A percentile compares a stretch with the other conserved stretches of the same genome.
Conservation (phyloP, 2,888 invertebrate species). For the Aelia acuminata region DNA sequence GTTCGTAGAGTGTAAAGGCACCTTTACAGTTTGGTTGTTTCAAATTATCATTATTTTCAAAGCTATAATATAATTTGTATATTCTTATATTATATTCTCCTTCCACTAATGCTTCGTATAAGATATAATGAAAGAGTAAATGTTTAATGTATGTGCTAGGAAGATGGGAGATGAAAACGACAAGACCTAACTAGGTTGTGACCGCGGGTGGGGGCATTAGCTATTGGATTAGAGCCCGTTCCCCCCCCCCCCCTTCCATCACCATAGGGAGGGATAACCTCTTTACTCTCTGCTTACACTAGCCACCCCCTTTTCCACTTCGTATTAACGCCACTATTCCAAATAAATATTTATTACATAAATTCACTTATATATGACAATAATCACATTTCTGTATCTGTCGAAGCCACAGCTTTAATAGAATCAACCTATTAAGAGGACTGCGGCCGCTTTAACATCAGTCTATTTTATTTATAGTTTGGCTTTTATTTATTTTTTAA, state of each 20-base stretch:
- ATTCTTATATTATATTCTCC: no score
- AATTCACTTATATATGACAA: not conserved
- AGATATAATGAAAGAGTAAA: not conserved
- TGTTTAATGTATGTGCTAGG: not conserved
- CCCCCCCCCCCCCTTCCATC: no score
- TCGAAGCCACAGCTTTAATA: not conserved
- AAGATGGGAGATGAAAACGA: not conserved
- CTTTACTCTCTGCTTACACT: not conserved
- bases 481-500: not conserved
- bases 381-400: not conserved
- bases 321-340: not conserved
- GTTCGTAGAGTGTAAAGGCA: no score
- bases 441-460: not conserved
- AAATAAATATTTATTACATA: not conserved
- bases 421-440: not conserved
- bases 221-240: not conserved
- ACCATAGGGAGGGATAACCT: not conserved
- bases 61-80: not conserved
- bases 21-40: no score
- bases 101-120: not conserved
- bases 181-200: not conserved
- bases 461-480: not conserved
- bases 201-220: not conserved
- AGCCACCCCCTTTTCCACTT: not conserved
- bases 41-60: not conserved